These are phyloP conservation scores for Drosophila infuscata DNA, from an alignment of 2,888 invertebrate genomes.

Conservation along the genomic window DNA sequence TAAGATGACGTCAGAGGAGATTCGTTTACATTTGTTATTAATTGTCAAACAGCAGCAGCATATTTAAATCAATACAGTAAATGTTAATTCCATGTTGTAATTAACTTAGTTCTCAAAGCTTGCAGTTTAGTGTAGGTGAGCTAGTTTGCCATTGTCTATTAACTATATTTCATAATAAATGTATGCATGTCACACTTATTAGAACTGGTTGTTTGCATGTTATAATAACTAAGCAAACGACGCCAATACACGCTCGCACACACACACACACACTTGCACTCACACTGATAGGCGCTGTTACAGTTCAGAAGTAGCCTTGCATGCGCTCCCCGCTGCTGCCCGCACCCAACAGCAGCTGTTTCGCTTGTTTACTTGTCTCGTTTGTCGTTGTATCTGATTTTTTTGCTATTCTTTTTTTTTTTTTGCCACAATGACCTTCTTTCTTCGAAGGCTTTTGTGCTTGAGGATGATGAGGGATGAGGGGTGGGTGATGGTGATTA, in stretches of 20 bases:
- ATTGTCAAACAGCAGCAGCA: background rate
- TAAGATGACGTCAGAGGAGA: constrained; percentile 35
- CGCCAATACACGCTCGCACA: constrained; percentile 47
- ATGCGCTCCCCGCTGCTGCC: constrained; percentile 12
- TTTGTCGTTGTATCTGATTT: constrained; percentile 60
- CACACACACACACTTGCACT: constrained; percentile 26
- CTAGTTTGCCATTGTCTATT: constrained; percentile 6
- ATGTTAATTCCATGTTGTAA: background rate
- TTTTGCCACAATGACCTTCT: constrained; percentile 70
- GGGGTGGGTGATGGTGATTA: background rate
- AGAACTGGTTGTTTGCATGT: constrained; percentile 75
- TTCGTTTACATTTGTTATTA: background rate
- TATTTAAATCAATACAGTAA: background rate
- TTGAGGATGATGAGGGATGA: background rate
- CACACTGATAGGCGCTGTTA: constrained; percentile 44
- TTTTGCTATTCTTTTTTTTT: constrained; percentile 25
- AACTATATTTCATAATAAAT: constrained; percentile 66
- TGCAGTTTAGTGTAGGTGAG: constrained; percentile 43
- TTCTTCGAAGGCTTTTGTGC: constrained; percentile 43
- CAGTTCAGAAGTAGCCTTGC: constrained; percentile 44
- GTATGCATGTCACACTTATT: constrained; percentile 69
- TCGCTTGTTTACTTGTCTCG: constrained; percentile 61
- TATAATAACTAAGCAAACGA: constrained; percentile 62
- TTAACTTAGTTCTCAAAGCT: background rate
- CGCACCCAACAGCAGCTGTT: constrained; percentile 49